phyloP scores from a whole-genome alignment of 2,113 vertebrate genomes.

The Neotragus moschatus region DNA sequence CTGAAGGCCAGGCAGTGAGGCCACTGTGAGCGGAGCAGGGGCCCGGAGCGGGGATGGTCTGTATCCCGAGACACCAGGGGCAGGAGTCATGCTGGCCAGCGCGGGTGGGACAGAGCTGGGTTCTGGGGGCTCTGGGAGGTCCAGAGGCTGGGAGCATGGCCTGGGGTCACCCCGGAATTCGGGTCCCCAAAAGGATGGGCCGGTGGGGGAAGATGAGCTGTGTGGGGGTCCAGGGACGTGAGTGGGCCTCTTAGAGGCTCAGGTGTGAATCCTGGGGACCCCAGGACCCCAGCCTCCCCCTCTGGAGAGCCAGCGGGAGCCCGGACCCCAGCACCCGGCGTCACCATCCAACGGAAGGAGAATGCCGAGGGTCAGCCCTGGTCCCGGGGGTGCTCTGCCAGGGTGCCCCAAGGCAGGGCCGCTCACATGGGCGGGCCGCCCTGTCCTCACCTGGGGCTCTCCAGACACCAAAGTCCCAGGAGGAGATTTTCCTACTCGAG shows the following conservation, averaged over 20 bases:
- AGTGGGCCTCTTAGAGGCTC: not conserved
- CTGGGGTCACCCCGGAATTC: accelerated
- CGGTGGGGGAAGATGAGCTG: not conserved
- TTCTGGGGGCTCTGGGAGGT: not conserved
- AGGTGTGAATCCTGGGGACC: not conserved
- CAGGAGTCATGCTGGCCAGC: not conserved
- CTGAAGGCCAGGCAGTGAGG: not conserved
- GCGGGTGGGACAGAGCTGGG: accelerated
- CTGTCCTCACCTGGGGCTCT: not conserved
- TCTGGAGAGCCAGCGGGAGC: too few relatives aligned
- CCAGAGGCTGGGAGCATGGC: accelerated
- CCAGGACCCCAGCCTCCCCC: not conserved
- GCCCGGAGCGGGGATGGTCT: too few relatives aligned
- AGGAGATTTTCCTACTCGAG: constrained; percentile 36
- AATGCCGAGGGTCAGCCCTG: accelerated
- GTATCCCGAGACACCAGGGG: too few relatives aligned
- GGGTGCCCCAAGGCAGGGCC: accelerated
- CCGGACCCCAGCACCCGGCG: accelerated
- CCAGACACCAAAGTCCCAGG: constrained; percentile 9
- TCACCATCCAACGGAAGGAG: accelerated
- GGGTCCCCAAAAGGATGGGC: not conserved
- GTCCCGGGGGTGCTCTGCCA: not conserved
- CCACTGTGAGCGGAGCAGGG: not conserved
- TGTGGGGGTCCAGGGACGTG: accelerated
- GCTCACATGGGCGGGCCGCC: accelerated